Evolutionary conservation across 2,888 invertebrate genomes (phyloP).

Genomic region (Cantharis nigra): DNA sequence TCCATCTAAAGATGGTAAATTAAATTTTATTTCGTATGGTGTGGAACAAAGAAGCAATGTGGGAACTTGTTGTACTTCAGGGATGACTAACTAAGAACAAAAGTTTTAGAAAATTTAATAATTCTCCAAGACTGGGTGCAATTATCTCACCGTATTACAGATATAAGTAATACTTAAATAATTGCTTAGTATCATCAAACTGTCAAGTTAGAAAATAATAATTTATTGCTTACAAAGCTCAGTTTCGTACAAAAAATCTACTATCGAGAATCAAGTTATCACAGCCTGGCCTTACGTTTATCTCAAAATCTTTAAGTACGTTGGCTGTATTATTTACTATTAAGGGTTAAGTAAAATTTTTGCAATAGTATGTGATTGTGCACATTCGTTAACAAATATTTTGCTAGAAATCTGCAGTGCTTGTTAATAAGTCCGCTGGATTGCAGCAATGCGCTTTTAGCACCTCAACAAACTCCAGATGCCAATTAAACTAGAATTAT

Average conservation of each 20-base stretch:
- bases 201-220: not conserved
- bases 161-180: not conserved
- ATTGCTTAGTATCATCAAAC: not conserved
- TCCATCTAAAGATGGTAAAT: too few relatives aligned
- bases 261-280: not conserved
- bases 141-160: not conserved
- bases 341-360: not conserved
- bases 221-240: not conserved
- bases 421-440: conserved; percentile 1
- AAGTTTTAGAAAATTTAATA: not conserved
- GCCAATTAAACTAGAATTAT: conserved; percentile 27
- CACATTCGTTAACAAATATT: conserved; percentile 22
- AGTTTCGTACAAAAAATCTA: not conserved
- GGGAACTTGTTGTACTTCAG: not conserved
- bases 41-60: not conserved
- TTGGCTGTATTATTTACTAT: not conserved
- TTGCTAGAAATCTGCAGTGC: conserved; percentile 15
- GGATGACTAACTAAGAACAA: not conserved
- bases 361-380: conserved; percentile 12
- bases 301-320: not conserved
- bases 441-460: conserved; percentile 15
- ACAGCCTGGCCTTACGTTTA: not conserved
- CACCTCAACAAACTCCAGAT: conserved; percentile 19
- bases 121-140: not conserved
- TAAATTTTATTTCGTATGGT: not conserved